These are phyloP conservation scores for Neogale vison DNA, from an alignment of 2,113 vertebrate species.

Conservation along the genomic window DNA sequence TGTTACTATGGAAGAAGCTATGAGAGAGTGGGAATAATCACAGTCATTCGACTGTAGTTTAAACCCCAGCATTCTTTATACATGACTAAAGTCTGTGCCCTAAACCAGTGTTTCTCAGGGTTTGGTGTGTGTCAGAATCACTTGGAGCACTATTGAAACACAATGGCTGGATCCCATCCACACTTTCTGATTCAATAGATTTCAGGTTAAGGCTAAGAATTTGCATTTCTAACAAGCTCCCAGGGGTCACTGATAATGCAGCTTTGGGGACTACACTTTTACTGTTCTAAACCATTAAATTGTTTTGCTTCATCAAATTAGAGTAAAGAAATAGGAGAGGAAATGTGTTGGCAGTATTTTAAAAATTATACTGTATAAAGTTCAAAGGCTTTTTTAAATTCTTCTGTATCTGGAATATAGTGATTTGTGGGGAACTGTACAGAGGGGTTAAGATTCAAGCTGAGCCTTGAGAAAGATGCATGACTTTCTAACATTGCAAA, in stretches of 20 bases:
- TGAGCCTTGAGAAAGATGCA: neutral
- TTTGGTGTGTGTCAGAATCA: neutral
- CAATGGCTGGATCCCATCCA: neutral
- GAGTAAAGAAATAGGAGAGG: neutral
- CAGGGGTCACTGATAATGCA: neutral
- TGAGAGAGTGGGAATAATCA: neutral
- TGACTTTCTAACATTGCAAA: neutral
- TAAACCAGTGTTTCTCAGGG: neutral
- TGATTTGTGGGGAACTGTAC: neutral
- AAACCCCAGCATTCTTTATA: neutral
- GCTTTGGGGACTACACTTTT: neutral
- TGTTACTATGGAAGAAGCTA: neutral
- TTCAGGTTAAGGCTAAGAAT: neutral
- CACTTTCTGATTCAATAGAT: neutral
- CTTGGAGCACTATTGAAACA: neutral
- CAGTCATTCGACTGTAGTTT: neutral
- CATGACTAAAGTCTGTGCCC: neutral
- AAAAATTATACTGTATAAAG: neutral
- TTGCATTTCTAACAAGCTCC: neutral
- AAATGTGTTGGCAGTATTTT: neutral
- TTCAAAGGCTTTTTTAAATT: neutral
- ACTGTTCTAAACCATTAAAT: neutral
- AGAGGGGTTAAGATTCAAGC: neutral
- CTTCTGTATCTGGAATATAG: neutral
- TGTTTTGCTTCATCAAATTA: neutral